A percentile compares a stretch with the other conserved stretches of the same genome.
Evolutionary conservation across 1,140 invertebrate species (phyloP).

Genomic region (Rhysida immarginata): DNA sequence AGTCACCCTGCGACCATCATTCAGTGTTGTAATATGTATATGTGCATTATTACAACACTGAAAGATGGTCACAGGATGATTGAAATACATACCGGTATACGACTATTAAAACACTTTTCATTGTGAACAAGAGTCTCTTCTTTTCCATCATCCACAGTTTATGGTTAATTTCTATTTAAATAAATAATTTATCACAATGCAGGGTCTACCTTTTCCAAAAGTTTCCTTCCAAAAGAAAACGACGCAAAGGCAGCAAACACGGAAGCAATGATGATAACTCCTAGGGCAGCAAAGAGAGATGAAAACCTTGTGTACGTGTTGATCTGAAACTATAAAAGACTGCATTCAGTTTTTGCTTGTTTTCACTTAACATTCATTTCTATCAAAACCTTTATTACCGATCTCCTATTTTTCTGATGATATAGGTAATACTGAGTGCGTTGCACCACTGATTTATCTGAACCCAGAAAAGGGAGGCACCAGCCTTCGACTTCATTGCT

Average conservation of each 20-base stretch:
- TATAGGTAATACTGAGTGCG: conserved; percentile 10
- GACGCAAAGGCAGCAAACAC: conserved; percentile 49
- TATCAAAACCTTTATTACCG: neutral
- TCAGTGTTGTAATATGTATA: no score
- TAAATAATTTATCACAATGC: no score
- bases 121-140: no score
- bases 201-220: conserved; percentile 50
- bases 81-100: no score
- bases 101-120: no score
- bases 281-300: conserved; percentile 2
- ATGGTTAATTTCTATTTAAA: no score
- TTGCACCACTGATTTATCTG: conserved; percentile 59
- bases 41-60: no score
- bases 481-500: conserved; percentile 44
- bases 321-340: conserved; percentile 4
- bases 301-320: conserved; percentile 9
- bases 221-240: conserved; percentile 41
- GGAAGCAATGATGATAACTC: conserved; percentile 32
- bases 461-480: conserved; percentile 58
- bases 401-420: neutral
- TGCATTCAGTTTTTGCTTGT: no score
- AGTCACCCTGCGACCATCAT: no score
- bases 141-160: no score
- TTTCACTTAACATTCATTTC: no score
- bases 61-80: no score